Evolutionary conservation across 2,797 vertebrate species (phyloP).

Genomic region (Alfaro cultratus): DNA sequence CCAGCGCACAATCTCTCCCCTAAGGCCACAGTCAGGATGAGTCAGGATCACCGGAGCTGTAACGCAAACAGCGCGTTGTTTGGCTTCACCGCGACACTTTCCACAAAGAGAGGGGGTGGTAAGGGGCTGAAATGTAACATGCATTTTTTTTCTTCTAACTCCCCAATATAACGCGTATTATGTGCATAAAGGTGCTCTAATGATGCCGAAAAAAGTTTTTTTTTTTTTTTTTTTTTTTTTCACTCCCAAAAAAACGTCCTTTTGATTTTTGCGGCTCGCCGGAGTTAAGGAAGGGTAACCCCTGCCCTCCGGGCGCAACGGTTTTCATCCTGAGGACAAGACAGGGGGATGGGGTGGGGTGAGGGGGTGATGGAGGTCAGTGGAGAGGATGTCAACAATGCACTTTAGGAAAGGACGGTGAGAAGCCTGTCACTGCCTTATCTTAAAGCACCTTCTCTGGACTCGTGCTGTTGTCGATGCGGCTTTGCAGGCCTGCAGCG

Average conservation of each 20-base stretch:
- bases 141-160: background rate
- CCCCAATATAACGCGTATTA: background rate
- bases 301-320: constrained; percentile 71
- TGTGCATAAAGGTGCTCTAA: background rate
- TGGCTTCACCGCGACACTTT: constrained; percentile 14
- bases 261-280: constrained; percentile 72
- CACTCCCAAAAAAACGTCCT: constrained; percentile 80
- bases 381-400: constrained; percentile 76
- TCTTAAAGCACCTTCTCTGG: constrained; percentile 15
- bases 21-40: constrained; percentile 13
- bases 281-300: constrained; percentile 77
- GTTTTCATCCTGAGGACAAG: constrained; percentile 80
- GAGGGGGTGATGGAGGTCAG: constrained; percentile 68
- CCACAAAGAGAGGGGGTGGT: background rate
- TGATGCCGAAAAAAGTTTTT: background rate
- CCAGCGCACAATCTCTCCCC: constrained; percentile 35
- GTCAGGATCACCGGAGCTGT: constrained; percentile 25
- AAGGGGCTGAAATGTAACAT: background rate
- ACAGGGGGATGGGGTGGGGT: constrained; percentile 72
- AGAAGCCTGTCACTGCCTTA: constrained; percentile 30
- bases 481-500: constrained; percentile 4
- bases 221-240: background rate
- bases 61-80: constrained; percentile 34
- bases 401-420: constrained; percentile 49
- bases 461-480: background rate